Evolutionary conservation across 1,140 invertebrate species (phyloP), one percentile per base, ranked within the genome.

Genomic region (Drosophila rhopaloa): DNA sequence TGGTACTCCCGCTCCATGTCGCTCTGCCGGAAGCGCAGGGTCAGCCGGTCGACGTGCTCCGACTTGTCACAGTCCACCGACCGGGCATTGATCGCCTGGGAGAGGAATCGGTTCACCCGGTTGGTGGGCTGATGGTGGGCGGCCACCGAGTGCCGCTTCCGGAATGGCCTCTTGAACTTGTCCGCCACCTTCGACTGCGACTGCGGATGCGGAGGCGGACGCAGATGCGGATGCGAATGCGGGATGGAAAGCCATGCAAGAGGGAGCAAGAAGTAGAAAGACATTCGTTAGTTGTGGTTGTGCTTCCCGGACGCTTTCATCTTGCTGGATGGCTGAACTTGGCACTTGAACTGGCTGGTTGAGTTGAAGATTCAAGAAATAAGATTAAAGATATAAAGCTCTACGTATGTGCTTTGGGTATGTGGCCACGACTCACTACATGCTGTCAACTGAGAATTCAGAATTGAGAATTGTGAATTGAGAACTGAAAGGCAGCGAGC

Each of bases 101-200:
- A 95, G 65, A 98, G 94, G 93, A 97, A 98, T 92, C 97, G 98
- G 94, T 98, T 98, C 27, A 98, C 97, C 74, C 97, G 94, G 93
- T 97, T 97, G 14, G 95, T 96, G 16, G 97, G 96, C 91, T 96
- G 95, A 44, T 97, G 96, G 91, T 96, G 96, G n/a, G 96, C 95
- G 84, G 95, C 96, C 47, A 89, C 84, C 44, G 96, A 96, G 92
- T 96, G 96, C 71, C 97, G 94, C 93, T 97, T 97, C 93, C 97
- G 97, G 92, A 98, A 96, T 1, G 97, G 97, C 79, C 97, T 94
- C 92, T 97, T 96, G 76, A 97, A 95, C 92, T 97, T 97, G 93
- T 98, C 97, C 44, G 96, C 95, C 71, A 97, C 95, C 94, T 96
- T 97, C 84, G 95, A 96, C 96, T 96, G 95, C 85, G 83, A 89